Percentiles rank a stretch among this genome's conserved stretches.
Evolutionary conservation across 92 coral and sea anemone species (phyloP).

Genomic region (Umimayanthus chanpuru): DNA sequence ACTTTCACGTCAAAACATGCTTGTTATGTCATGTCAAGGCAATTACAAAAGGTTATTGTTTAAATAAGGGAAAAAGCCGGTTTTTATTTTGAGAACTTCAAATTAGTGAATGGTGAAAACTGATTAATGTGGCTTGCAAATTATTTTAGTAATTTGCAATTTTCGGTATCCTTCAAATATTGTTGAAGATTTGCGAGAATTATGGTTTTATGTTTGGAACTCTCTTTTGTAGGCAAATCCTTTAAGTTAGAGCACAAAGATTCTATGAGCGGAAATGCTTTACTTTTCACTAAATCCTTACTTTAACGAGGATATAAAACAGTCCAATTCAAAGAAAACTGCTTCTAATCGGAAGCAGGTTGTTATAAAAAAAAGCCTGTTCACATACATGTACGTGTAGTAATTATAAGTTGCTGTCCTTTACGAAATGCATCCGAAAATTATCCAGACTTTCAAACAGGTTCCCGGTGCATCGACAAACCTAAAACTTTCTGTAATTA

Average conservation of each 20-base stretch:
- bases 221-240: too few species aligned
- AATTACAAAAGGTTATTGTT: not conserved
- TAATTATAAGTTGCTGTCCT: too few species aligned
- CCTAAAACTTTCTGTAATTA: not conserved
- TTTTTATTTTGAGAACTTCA: not conserved
- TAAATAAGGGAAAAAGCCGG: not conserved
- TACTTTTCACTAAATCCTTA: too few species aligned
- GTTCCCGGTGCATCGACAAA: not conserved
- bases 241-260: too few species aligned
- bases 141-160: not conserved
- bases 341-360: not conserved
- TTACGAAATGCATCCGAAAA: not conserved
- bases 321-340: not conserved
- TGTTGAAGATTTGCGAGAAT: not conserved
- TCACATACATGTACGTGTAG: not conserved
- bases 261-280: too few species aligned
- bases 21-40: not conserved
- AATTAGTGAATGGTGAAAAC: not conserved
- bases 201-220: too few species aligned
- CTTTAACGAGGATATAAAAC: too few species aligned
- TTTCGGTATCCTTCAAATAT: not conserved
- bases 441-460: not conserved
- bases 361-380: too few species aligned
- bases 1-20: constrained; percentile 2
- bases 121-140: too few species aligned